These are phyloP conservation scores for Clupea harengus DNA, from an alignment of 2,113 vertebrate genomes.

Conservation along the genomic window DNA sequence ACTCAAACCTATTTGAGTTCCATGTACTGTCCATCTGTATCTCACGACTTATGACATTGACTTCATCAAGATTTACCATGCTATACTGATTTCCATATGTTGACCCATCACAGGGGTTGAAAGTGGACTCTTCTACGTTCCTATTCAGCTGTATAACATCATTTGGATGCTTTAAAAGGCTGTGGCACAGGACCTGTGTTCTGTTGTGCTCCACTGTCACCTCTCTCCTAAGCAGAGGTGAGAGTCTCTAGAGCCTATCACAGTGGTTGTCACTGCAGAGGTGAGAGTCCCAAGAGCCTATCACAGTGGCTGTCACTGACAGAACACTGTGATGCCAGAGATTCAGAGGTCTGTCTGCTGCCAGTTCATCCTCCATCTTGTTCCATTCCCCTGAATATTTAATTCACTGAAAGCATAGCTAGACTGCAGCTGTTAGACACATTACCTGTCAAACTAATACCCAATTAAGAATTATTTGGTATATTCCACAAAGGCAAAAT, in stretches of 20 bases:
- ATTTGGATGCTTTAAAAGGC: too few species aligned
- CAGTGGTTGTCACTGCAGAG: not conserved
- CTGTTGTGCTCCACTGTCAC: not conserved
- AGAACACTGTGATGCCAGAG: not conserved
- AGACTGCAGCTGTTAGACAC: not conserved
- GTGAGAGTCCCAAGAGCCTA: not conserved
- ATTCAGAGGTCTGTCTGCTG: not conserved
- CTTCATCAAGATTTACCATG: too few species aligned
- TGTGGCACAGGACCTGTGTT: not conserved
- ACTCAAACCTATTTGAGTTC: too few species aligned
- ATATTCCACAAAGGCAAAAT: not conserved
- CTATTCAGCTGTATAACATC: too few species aligned
- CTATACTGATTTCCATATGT: too few species aligned
- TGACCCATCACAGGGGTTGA: too few species aligned
- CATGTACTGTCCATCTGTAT: too few species aligned
- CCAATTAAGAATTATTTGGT: conserved; percentile 1
- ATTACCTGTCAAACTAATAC: not conserved
- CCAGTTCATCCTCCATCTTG: conserved; percentile 8
- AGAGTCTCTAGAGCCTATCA: not conserved
- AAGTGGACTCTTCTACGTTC: too few species aligned
- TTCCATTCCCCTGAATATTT: conserved; percentile 9
- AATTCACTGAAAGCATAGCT: not conserved
- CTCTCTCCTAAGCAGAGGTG: conserved; percentile 4
- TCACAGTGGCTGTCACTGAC: not conserved
- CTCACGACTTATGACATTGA: too few species aligned